Evolutionary conservation across 2,113 vertebrate genomes (phyloP).

Genomic region (Xenopus borealis): DNA sequence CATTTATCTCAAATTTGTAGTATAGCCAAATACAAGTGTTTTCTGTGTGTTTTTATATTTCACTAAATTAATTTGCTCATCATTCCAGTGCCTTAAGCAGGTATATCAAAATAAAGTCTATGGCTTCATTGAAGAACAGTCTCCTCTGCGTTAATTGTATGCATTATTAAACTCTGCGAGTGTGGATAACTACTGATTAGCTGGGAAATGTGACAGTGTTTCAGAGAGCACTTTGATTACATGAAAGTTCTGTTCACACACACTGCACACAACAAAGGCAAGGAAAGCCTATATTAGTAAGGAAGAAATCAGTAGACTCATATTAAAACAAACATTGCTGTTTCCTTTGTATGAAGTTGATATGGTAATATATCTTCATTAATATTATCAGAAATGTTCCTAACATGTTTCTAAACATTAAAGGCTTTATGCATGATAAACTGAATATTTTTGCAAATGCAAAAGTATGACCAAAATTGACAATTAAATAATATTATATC

Average conservation of each 20-base stretch:
- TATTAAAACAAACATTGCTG: not conserved
- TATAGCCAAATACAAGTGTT: not conserved
- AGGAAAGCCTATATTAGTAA: no score
- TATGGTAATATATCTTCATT: not conserved
- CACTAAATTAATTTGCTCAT: not conserved
- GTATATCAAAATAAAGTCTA: no score
- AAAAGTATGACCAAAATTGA: no score
- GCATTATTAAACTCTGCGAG: not conserved
- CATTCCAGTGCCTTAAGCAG: not conserved
- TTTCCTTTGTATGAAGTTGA: not conserved
- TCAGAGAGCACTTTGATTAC: not conserved
- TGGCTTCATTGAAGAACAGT: no score
- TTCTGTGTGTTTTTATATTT: not conserved
- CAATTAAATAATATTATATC: no score
- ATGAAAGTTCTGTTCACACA: not conserved
- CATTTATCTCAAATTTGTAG: no score
- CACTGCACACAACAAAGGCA: no score
- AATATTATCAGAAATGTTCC: no score
- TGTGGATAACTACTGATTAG: not conserved
- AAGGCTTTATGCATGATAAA: no score
- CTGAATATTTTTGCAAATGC: no score
- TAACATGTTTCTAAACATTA: no score
- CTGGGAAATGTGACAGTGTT: not conserved
- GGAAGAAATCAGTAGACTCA: no score
- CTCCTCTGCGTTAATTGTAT: slow-evolving; percentile 4